A percentile compares a stretch with the other conserved stretches of the same genome.
Evolutionary conservation across 2,113 vertebrate genomes (phyloP).

Genomic region (Marmota monax): DNA sequence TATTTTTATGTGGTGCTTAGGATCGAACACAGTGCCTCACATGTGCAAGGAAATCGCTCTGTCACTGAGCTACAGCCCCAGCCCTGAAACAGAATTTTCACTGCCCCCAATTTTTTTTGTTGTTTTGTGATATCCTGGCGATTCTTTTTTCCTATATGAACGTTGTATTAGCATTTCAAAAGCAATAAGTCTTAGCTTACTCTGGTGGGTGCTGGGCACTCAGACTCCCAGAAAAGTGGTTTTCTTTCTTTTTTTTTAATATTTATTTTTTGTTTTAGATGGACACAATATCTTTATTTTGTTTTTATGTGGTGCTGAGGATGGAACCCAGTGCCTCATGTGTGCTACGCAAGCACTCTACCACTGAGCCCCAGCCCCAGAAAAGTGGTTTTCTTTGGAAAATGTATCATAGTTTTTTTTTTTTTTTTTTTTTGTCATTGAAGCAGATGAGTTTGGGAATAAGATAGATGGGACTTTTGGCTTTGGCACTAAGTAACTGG

Average conservation of each 20-base stretch:
- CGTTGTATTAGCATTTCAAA: neutral
- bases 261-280: too few relatives aligned
- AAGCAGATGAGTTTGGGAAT: neutral
- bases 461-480: neutral
- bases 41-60: too few relatives aligned
- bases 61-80: too few relatives aligned
- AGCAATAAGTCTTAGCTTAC: neutral
- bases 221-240: neutral
- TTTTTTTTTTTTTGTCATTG: neutral
- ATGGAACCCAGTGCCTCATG: too few relatives aligned
- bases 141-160: neutral
- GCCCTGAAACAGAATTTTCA: neutral
- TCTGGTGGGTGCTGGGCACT: neutral
- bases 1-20: too few relatives aligned
- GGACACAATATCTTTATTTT: too few relatives aligned
- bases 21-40: too few relatives aligned
- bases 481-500: neutral
- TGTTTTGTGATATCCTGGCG: neutral
- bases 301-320: too few relatives aligned
- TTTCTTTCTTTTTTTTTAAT: neutral
- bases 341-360: too few relatives aligned
- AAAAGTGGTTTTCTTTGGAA: conserved; percentile 1
- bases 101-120: neutral
- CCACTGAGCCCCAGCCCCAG: too few relatives aligned
- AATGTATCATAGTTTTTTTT: neutral